phyloP scores from a whole-genome alignment of 2,113 vertebrate species.

The Eclectus roratus region DNA sequence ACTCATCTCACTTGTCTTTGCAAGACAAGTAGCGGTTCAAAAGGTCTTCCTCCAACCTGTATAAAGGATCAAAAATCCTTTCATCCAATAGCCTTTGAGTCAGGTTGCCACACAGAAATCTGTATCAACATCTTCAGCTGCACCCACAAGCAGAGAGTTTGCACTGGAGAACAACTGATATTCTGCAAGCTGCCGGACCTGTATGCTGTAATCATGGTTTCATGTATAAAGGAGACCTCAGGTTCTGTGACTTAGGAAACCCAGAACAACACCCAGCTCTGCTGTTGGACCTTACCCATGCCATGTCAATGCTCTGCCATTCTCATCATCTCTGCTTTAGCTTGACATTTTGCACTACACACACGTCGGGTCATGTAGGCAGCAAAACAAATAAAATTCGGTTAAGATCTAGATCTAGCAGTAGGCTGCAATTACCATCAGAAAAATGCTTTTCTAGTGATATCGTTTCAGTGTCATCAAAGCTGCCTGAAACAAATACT shows the following conservation, averaged over 20 bases:
- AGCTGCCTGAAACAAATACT: conserved; percentile 10
- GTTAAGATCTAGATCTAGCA: background rate
- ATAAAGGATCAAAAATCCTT: background rate
- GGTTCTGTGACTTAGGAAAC: background rate
- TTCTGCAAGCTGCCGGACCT: fast-evolving
- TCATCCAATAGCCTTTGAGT: background rate
- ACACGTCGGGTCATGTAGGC: background rate
- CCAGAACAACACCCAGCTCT: background rate
- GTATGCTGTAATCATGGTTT: fast-evolving
- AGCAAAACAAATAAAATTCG: background rate
- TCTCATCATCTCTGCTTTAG: background rate
- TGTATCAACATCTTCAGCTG: background rate
- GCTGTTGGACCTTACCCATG: background rate
- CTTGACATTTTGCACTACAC: background rate
- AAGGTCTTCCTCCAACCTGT: background rate
- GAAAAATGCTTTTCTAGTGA: conserved; percentile 4
- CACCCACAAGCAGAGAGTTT: background rate
- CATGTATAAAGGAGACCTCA: background rate
- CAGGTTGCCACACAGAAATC: background rate
- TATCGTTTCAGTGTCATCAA: background rate
- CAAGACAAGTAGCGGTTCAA: background rate
- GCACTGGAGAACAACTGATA: background rate
- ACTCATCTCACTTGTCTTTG: background rate
- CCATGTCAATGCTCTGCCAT: background rate
- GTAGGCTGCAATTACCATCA: background rate